Evolutionary conservation across 2,888 invertebrate genomes (phyloP).

Genomic region (Steinernema hermaphroditum): DNA sequence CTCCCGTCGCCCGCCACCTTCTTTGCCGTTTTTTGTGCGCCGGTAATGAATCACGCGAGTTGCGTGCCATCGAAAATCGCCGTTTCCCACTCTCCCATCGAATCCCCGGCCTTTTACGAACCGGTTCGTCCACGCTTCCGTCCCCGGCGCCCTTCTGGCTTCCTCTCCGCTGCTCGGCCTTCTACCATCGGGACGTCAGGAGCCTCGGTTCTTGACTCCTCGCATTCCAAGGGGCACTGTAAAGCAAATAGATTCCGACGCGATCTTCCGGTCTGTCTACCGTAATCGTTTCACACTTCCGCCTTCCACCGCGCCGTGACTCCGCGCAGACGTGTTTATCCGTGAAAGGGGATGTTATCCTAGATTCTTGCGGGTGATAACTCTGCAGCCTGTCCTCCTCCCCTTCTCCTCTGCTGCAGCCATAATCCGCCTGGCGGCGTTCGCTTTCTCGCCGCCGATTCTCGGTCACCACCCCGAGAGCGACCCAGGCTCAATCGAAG

Average conservation of each 20-base stretch:
- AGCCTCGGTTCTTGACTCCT: no score
- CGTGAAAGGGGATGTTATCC: not conserved
- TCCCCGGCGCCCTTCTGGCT: no score
- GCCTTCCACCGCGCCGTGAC: no score
- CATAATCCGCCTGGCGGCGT: not conserved
- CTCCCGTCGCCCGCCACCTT: conserved; percentile 1
- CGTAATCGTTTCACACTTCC: not conserved
- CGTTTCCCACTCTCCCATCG: no score
- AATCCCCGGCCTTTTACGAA: no score
- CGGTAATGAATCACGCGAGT: no score
- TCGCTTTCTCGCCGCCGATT: not conserved
- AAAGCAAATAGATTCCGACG: not conserved
- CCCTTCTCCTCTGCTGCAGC: not conserved
- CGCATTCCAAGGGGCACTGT: not conserved
- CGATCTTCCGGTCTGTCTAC: not conserved
- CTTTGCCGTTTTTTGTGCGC: not conserved
- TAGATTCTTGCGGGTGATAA: not conserved
- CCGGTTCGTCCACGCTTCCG: no score
- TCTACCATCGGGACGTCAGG: no score
- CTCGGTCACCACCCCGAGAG: not conserved
- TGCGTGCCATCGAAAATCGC: no score
- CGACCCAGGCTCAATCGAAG: not conserved
- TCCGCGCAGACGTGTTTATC: not conserved
- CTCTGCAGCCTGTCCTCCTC: not conserved
- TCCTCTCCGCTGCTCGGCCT: no score